Conservation (phyloP, 2,113 vertebrate genomes). For the Psilopogon haemacephalus region DNA sequence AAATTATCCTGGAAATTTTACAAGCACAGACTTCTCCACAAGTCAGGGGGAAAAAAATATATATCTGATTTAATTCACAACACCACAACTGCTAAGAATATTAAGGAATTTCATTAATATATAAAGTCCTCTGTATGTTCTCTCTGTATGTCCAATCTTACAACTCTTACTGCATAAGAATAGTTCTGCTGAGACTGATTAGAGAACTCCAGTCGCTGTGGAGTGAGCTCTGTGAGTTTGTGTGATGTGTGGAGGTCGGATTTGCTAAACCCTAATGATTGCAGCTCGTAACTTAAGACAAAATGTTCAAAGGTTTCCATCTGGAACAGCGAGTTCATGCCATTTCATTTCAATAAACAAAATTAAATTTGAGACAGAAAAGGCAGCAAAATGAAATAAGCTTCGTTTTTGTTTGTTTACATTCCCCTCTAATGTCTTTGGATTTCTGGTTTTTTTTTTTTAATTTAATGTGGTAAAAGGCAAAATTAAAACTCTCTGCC, state of each 20-base stretch:
- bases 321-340: background rate
- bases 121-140: too few relatives aligned
- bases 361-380: background rate
- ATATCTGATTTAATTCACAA: background rate
- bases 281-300: background rate
- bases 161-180: background rate
- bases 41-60: background rate
- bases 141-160: background rate
- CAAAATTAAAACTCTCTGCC: background rate
- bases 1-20: background rate
- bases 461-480: constrained; percentile 26
- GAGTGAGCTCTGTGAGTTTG: background rate
- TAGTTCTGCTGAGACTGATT: background rate
- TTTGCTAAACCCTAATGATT: background rate
- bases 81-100: background rate
- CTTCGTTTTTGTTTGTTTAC: constrained; percentile 9
- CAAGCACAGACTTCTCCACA: background rate
- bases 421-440: background rate
- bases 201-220: background rate
- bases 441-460: too few relatives aligned
- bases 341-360: constrained; percentile 28
- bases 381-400: background rate
- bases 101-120: too few relatives aligned
- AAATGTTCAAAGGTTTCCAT: background rate
- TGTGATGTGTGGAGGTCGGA: background rate